Base-by-base conservation (phyloP, 2,797 vertebrate genomes). In the Amniataba percoides region DNA sequence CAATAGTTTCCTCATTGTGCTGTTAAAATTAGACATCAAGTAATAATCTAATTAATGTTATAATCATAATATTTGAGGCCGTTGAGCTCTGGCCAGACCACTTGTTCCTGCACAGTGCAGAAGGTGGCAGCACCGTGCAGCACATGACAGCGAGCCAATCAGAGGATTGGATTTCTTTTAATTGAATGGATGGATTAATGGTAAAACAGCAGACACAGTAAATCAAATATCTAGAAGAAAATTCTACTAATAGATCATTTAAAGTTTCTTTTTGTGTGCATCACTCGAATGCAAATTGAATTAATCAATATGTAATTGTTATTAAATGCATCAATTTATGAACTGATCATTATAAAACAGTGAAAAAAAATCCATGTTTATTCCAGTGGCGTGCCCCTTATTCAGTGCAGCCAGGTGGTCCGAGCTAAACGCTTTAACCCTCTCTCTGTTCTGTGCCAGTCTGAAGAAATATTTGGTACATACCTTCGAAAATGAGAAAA, bases 111-210 rank as follows among this genome's bases (percentile, higher is more conserved):
- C 60, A 45, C 23, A 12, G 21, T 67, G 60, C 86, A 84, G 81
- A 62, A 81, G 84, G 77, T 77, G 84, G 86, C 83, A 88, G 87
- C 82, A 84, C 31, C 46, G 52, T 53, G 45, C 73, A 71, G 19
- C 4, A 39, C 18, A 52, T 7, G 16, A 49, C 27, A 39, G 19
- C 31, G 3, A 49, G 7, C 48, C 67, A 76, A 64, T 75, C 43
- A 71, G 46, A 65, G 40, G 25, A 34, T 51, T 51, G 8, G 25
- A n/a, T 18, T 23, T 39, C 9, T 27, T 27, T 45, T 21, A 4
- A 21, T 39, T 39, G 69, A 40, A 34, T 9, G 1, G 27, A 16
- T 63, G 7, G 15, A 13, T 16, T 10, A 56, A 45, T 13, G 2
- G 8, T n/a, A 4, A 48, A 39, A 23, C 13, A 16, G 7, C 45